Evolutionary conservation across 2,113 vertebrate species (phyloP).

Genomic region (Egretta garzetta): DNA sequence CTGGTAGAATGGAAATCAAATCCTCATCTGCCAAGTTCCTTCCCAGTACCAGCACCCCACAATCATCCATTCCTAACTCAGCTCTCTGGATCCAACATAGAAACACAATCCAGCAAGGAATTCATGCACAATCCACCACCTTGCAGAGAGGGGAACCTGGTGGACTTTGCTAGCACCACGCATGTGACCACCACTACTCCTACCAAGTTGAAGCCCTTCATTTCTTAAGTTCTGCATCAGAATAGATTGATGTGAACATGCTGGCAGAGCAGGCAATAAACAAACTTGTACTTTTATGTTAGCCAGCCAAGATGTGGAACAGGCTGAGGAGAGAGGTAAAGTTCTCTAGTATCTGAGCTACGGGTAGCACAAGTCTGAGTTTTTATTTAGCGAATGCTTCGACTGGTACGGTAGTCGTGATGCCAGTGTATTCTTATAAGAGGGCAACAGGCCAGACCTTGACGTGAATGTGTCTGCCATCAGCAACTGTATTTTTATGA

Average conservation of each 20-base stretch:
- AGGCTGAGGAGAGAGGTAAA: not conserved
- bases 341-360: not conserved
- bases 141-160: not conserved
- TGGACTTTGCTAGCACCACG: not conserved
- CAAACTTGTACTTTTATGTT: not conserved
- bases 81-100: not conserved
- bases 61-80: not conserved
- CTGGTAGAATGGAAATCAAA: not conserved
- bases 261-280: not conserved
- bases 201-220: not conserved
- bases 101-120: not conserved
- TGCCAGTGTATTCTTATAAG: not conserved
- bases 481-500: not conserved
- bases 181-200: rapidly evolving
- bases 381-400: not conserved
- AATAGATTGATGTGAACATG: not conserved
- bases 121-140: not conserved
- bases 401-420: no score
- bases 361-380: not conserved
- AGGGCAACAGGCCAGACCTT: not conserved
- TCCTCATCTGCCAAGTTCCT: not conserved
- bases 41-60: not conserved
- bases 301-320: not conserved
- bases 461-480: not conserved
- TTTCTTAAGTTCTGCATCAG: not conserved